Base-by-base conservation (phyloP, 2,888 invertebrate species). In the Unio delphinus region DNA sequence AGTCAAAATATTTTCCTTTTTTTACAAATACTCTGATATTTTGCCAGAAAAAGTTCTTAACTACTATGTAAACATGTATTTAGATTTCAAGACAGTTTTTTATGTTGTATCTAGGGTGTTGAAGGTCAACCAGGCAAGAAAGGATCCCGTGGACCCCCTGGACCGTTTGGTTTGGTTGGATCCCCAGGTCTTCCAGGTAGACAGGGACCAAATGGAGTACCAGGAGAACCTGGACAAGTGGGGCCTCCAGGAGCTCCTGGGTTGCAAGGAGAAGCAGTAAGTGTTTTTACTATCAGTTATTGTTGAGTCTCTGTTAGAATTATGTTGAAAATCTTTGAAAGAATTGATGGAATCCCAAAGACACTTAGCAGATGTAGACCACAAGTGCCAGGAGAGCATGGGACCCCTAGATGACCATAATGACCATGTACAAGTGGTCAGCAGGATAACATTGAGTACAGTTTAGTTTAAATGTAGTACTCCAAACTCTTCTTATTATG, bases 301-400 rank as follows among this genome's bases (percentile, higher is more conserved):
- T 11, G 45, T 45, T 0, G 2, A 11, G 45, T 45, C 11, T 45
- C 45, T 45, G 45, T 11, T 45, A 45, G 45, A 34, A 34, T 34
- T 34, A 34, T 7, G 1, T 34, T 34, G 34, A 0, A 1, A 34
- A 34, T 34, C 34, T 34, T 8, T 34, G 7, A 1, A 7, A 34
- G 7, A 34, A 34, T 34, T 34, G 45, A 45, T 5, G 94, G 95
- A 0, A 91, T 92, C 4, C 75, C 81, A 5, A 85, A 85, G 17
- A 64, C 72, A 45, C 80, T 81, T 17, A 83, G 82, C 20, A 78
- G 78, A 55, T 64, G 80, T 7, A 88, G 89, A 61, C 74, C 83
- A 18, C 68, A 81, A 23, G 91, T 93, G 18, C 75, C 80, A 62
- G 86, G 86, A 28, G 77, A 76, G 61, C 70, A 73, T 45, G 28